A percentile compares a stretch with the other conserved stretches of the same genome.
Conservation (phyloP, 1,140 invertebrate genomes). For the Nomia melanderi region DNA sequence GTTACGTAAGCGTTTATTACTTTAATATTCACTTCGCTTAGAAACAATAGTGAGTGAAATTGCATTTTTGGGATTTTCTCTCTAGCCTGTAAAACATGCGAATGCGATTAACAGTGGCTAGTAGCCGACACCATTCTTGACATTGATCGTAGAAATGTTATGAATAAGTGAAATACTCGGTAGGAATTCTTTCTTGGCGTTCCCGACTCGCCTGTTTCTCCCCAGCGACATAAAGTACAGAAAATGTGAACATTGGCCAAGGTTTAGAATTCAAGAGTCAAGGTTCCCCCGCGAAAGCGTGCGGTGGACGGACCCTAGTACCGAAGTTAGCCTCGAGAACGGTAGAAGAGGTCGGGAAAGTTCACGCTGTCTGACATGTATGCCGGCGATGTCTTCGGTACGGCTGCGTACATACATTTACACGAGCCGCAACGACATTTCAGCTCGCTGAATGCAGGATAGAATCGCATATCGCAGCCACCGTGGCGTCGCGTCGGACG, state of each 20-base stretch:
- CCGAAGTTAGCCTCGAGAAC: conserved; percentile 22
- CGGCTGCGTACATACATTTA: background rate
- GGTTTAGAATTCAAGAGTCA: background rate
- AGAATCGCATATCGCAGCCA: conserved; percentile 20
- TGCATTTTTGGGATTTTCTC: too few relatives aligned
- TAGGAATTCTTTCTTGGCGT: background rate
- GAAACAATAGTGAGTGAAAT: too few relatives aligned
- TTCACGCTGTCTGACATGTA: conserved; percentile 30
- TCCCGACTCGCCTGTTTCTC: background rate
- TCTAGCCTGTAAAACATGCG: too few relatives aligned
- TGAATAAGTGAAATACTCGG: too few relatives aligned
- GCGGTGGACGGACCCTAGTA: background rate
- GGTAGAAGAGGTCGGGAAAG: conserved; percentile 17
- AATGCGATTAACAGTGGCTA: too few relatives aligned
- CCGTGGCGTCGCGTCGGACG: background rate
- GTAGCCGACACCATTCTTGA: too few relatives aligned
- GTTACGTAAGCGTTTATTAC: too few relatives aligned
- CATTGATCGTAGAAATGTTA: too few relatives aligned
- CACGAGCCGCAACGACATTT: conserved; percentile 42
- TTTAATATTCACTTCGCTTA: too few relatives aligned
- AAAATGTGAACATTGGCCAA: background rate
- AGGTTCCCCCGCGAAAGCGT: too few relatives aligned
- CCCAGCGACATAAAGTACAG: background rate
- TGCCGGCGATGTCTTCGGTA: conserved; percentile 14
- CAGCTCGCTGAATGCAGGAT: conserved; percentile 48